A percentile compares a stretch with the other conserved stretches of the same genome.
Evolutionary conservation across 2,888 invertebrate species (phyloP).

Genomic region (Norana najaformis): DNA sequence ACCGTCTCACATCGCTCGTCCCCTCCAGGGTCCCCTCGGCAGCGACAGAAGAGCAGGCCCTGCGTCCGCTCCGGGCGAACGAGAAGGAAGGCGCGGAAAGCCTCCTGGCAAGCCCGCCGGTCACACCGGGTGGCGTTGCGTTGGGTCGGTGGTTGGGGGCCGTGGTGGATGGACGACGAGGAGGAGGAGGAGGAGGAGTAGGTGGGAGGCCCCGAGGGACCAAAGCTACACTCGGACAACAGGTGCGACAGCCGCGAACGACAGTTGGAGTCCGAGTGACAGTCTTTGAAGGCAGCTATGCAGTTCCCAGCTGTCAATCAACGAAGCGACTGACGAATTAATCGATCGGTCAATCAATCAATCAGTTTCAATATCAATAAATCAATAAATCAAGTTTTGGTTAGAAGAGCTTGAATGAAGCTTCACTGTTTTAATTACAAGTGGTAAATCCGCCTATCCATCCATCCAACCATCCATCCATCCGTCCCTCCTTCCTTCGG

Average conservation of each 20-base stretch:
- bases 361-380: no score
- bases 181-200: slow-evolving; percentile 22
- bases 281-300: background rate
- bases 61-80: slow-evolving; percentile 34
- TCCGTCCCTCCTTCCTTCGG: no score
- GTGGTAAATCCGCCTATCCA: no score
- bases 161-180: no score
- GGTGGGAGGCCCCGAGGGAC: background rate
- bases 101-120: background rate
- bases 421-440: no score
- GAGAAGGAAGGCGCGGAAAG: background rate
- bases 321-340: background rate
- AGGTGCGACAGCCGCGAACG: background rate
- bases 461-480: no score
- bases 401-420: no score
- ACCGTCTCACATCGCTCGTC: slow-evolving; percentile 85
- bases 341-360: background rate
- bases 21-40: slow-evolving; percentile 56
- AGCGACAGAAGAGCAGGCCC: slow-evolving; percentile 43
- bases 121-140: slow-evolving; percentile 17
- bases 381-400: background rate
- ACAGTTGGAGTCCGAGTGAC: slow-evolving; percentile 9
- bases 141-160: background rate
- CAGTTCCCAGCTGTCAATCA: slow-evolving; percentile 2
- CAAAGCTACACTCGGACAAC: background rate